Evolutionary conservation across 2,797 vertebrate genomes (phyloP).

Genomic region (Aphelocoma californica): DNA sequence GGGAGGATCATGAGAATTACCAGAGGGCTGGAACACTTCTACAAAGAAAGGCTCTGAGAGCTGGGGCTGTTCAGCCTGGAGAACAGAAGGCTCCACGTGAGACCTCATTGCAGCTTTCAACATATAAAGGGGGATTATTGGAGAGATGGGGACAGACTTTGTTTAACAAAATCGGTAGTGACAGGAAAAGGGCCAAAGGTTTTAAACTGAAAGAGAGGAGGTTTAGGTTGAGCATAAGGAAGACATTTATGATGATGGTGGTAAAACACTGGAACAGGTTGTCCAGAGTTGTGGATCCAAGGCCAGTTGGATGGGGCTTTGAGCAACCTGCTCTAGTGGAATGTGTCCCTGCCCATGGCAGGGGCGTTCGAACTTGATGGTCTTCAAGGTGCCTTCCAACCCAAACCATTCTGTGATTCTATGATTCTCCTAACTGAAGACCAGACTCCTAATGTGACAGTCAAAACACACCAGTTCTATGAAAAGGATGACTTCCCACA

Average conservation of each 20-base stretch:
- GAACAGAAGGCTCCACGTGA: background rate
- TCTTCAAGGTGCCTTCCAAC: background rate
- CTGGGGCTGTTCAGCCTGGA: background rate
- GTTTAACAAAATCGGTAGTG: background rate
- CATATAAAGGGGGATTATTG: background rate
- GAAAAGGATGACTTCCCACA: background rate
- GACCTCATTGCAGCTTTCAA: background rate
- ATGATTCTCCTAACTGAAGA: background rate
- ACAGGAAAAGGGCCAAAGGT: background rate
- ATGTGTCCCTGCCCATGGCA: background rate
- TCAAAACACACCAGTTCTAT: background rate
- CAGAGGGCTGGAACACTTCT: background rate
- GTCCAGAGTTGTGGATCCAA: background rate
- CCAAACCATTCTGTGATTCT: background rate
- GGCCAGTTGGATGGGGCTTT: background rate
- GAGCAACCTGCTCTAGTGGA: background rate
- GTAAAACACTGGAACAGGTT: background rate
- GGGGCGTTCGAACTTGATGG: rapidly evolving
- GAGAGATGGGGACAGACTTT: background rate
- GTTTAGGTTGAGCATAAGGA: background rate
- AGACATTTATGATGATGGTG: background rate
- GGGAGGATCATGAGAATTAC: background rate
- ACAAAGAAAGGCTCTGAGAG: background rate
- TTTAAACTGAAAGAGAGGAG: background rate
- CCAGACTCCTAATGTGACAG: background rate